phyloP scores from a whole-genome alignment of 2,888 invertebrate species.

The Plebejus anna region DNA sequence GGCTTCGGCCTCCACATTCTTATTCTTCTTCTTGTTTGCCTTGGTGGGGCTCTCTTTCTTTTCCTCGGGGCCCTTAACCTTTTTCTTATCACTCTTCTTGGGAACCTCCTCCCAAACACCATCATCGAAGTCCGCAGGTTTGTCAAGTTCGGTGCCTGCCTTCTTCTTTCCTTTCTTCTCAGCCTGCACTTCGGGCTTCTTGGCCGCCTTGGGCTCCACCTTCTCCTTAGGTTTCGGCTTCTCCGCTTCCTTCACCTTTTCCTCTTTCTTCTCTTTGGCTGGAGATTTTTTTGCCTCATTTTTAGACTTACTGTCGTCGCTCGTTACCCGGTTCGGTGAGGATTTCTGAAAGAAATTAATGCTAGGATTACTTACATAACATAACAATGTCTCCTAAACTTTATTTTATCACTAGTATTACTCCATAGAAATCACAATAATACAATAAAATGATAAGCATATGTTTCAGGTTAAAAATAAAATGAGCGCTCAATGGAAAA shows the following conservation, averaged over 20 bases:
- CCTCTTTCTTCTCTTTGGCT: conserved; percentile 78
- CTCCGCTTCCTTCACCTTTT: conserved; percentile 74
- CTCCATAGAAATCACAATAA: not conserved
- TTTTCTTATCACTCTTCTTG: conserved; percentile 86
- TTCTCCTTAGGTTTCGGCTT: conserved; percentile 72
- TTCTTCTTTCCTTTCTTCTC: conserved; percentile 82
- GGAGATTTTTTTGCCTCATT: conserved; percentile 81
- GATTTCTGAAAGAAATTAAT: conserved; percentile 70
- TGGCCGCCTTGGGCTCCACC: conserved; percentile 56
- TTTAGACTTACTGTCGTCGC: conserved; percentile 78
- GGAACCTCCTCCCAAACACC: conserved; percentile 87
- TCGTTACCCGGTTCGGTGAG: conserved; percentile 81
- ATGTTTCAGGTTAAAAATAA: conserved; percentile 76
- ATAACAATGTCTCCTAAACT: not conserved
- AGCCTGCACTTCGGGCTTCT: conserved; percentile 60
- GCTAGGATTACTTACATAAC: not conserved
- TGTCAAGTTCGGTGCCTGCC: conserved; percentile 76
- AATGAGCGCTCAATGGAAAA: conserved; percentile 58
- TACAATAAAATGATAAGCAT: conserved; percentile 45
- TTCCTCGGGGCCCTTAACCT: conserved; percentile 80
- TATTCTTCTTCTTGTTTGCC: conserved; percentile 66
- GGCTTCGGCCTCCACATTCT: conserved; percentile 67
- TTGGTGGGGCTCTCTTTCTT: conserved; percentile 76
- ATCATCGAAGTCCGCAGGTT: conserved; percentile 86
- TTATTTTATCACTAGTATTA: not conserved